Conservation (phyloP, 1,140 invertebrate genomes). For the Formica exsecta region DNA sequence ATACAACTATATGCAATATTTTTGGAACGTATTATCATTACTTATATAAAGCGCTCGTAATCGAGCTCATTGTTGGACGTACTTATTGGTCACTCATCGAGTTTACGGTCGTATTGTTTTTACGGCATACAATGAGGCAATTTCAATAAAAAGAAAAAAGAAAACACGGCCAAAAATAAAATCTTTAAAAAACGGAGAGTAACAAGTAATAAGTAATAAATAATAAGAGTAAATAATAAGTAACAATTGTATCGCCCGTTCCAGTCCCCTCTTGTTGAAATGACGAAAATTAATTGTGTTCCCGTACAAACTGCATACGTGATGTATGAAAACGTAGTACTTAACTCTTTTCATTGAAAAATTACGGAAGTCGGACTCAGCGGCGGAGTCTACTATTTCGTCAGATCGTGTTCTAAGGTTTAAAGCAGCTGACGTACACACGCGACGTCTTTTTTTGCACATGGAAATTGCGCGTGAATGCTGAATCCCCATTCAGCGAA, state of each 20-base stretch:
- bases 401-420: slow-evolving; percentile 28
- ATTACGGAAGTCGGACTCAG: not conserved
- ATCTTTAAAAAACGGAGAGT: not conserved
- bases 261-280: not conserved
- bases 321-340: not conserved
- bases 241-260: not conserved
- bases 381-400: slow-evolving; percentile 16
- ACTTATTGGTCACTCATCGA: slow-evolving; percentile 27
- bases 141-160: not conserved
- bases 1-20: too few relatives aligned
- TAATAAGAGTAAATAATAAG: not conserved
- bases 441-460: slow-evolving; percentile 10
- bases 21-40: not conserved
- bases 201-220: too few relatives aligned
- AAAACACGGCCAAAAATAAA: not conserved
- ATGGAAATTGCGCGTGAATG: slow-evolving; percentile 6
- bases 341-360: slow-evolving; percentile 12
- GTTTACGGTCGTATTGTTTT: slow-evolving; percentile 45
- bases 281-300: not conserved
- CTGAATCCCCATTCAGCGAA: slow-evolving; percentile 35
- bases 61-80: not conserved
- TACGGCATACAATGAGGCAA: not conserved
- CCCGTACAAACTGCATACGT: not conserved
- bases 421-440: slow-evolving; percentile 31
- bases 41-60: not conserved